Evolutionary conservation across 2,113 vertebrate species (phyloP).

Genomic region (Triplophysa rosa): DNA sequence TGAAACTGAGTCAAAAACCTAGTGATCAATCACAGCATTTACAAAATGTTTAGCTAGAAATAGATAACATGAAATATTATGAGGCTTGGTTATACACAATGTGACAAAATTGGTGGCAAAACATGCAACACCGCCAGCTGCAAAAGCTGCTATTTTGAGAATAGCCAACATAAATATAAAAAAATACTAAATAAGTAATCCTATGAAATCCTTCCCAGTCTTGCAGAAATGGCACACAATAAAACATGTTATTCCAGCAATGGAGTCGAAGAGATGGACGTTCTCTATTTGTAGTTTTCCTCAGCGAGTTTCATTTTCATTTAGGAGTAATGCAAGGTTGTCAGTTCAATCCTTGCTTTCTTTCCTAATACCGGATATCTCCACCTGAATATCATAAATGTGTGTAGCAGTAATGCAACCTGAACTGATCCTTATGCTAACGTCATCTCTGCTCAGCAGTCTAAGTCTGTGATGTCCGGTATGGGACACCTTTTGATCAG

Average conservation of each 20-base stretch:
- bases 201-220: too few species aligned
- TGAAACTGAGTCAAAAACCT: too few species aligned
- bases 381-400: conserved; percentile 65
- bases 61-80: too few species aligned
- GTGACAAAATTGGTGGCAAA: too few species aligned
- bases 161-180: too few species aligned
- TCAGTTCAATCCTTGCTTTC: conserved; percentile 61
- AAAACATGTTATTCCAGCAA: conserved; percentile 57
- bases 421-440: conserved; percentile 71
- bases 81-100: too few species aligned
- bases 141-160: too few species aligned
- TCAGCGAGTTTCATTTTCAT: conserved; percentile 59
- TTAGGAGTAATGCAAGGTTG: conserved; percentile 64
- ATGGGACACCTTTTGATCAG: conserved; percentile 83
- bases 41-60: too few species aligned
- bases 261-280: neutral
- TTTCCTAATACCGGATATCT: conserved; percentile 64
- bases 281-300: conserved; percentile 55
- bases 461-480: conserved; percentile 57
- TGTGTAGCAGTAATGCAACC: conserved; percentile 70
- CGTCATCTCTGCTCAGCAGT: conserved; percentile 69
- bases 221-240: conserved; percentile 14
- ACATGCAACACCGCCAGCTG: too few species aligned
- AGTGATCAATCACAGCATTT: too few species aligned
- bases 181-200: too few species aligned